Base-by-base conservation (phyloP, 1,140 invertebrate species). In the Odontomachus brunneus region DNA sequence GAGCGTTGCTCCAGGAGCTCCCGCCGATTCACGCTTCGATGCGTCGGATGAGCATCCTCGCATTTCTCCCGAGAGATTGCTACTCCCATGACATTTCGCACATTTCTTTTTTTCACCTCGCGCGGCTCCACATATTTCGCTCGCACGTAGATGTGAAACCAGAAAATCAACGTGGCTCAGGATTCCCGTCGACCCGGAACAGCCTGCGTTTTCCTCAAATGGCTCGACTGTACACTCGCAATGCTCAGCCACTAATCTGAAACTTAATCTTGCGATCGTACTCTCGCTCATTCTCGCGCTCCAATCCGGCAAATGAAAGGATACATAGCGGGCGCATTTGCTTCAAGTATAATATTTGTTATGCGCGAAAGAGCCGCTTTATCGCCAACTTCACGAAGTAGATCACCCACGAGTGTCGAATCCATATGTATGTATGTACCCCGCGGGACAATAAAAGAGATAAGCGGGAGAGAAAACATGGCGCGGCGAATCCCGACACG, bases 201-300 rank as follows among this genome's bases (percentile, higher is more conserved):
- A 38, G 71, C 66, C 73, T 84, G 33, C 53, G 71, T 63, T 84
- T 81, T 72, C 44, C 33, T 26, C 26, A 14, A 14, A 85, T 66
- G 48, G 29, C 65, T 62, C 26, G 71, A 14, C 38, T n/a, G 11
- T 49, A 49, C 5, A 44, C 29, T 60, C 38, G 26, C 9, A 12
- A 51, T 51, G 49, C 22, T 5, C 11, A 49, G 17, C 17, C 53
- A 22, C 82, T 78, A 84, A 84, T 78, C 48, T 49, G n/a, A 1
- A 57, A 80, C 51, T 80, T 22, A 44, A 73, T 81, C 12, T 65
- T 15, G 22, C 60, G 44, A 60, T 78, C n/a, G n/a, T 26, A 3
- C n/a, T 7, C 7, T 14, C 9, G 12, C 57, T 78, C n/a, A 19
- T 63, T 17, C 19, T 69, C 26, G 0, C 22, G 44, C 44, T 33